A percentile compares a stretch with the other conserved stretches of the same genome.
Conservation (phyloP, 1,140 invertebrate species). For the Oppia nitens region DNA sequence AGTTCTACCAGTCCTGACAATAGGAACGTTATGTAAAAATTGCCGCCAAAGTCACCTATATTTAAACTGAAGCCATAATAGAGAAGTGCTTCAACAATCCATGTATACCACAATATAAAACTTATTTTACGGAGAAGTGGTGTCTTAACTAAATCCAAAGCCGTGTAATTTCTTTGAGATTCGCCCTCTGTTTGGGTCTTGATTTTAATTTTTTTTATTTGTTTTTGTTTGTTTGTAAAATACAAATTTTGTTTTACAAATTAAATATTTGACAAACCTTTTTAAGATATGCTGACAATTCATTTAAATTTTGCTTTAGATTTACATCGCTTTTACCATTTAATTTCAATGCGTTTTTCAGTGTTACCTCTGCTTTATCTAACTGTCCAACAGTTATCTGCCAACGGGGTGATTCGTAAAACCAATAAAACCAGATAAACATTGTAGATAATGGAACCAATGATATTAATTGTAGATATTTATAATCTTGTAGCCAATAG, state of each 20-base stretch:
- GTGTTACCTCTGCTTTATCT: background rate
- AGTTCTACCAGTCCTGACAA: background rate
- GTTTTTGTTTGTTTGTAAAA: too few species aligned
- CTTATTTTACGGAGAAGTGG: background rate
- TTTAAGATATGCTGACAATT: background rate
- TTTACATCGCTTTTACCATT: background rate
- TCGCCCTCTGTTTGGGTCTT: too few species aligned
- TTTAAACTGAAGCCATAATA: background rate
- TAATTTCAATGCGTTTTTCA: background rate
- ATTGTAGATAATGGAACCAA: background rate
- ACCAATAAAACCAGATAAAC: background rate
- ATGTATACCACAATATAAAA: background rate
- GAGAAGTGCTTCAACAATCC: background rate
- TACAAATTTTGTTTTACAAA: too few species aligned
- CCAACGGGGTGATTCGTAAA: background rate
- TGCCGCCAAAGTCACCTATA: background rate
- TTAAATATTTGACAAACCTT: background rate
- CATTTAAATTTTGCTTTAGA: background rate
- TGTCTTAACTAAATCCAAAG: background rate
- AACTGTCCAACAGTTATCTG: background rate
- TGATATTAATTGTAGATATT: background rate
- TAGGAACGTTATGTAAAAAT: background rate
- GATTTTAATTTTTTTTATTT: too few species aligned
- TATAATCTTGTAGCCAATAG: background rate
- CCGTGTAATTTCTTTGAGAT: background rate